A percentile compares a stretch with the other conserved stretches of the same genome.
These are phyloP conservation scores for Reticulitermes speratus DNA, from an alignment of 1,140 invertebrate species.

Conservation along the genomic window DNA sequence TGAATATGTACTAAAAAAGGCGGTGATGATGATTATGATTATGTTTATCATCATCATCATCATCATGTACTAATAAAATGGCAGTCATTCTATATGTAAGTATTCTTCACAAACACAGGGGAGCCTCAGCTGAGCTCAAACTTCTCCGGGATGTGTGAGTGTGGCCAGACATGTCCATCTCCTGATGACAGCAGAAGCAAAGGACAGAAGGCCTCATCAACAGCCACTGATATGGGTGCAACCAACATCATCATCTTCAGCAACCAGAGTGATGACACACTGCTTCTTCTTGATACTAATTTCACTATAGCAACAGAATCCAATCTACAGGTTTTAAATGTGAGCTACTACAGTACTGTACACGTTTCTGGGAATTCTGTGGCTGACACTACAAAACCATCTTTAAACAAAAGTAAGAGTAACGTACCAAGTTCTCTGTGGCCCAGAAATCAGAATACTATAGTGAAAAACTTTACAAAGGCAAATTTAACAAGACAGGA, in stretches of 20 bases:
- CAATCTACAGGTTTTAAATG: background rate
- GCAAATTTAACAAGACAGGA: background rate
- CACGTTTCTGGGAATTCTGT: background rate
- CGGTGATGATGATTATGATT: no score
- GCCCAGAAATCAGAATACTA: background rate
- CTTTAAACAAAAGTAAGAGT: background rate
- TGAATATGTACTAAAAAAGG: no score
- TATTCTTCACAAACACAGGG: constrained; percentile 24
- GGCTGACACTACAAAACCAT: background rate
- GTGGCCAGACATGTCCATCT: constrained; percentile 37
- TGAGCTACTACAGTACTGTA: background rate
- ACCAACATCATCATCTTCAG: constrained; percentile 38
- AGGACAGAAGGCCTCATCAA: background rate
- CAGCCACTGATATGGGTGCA: constrained; percentile 23
- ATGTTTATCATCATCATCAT: no score
- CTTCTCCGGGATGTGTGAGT: constrained; percentile 37
- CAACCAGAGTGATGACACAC: constrained; percentile 35
- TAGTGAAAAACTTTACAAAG: background rate
- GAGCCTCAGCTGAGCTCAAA: constrained; percentile 36
- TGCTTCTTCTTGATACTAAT: background rate
- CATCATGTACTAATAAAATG: no score
- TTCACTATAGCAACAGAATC: background rate
- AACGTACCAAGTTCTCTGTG: background rate
- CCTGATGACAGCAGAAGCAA: constrained; percentile 38
- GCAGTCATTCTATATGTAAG: no score